Base-by-base conservation (phyloP, 2,113 vertebrate genomes). In the Bufo bufo region DNA sequence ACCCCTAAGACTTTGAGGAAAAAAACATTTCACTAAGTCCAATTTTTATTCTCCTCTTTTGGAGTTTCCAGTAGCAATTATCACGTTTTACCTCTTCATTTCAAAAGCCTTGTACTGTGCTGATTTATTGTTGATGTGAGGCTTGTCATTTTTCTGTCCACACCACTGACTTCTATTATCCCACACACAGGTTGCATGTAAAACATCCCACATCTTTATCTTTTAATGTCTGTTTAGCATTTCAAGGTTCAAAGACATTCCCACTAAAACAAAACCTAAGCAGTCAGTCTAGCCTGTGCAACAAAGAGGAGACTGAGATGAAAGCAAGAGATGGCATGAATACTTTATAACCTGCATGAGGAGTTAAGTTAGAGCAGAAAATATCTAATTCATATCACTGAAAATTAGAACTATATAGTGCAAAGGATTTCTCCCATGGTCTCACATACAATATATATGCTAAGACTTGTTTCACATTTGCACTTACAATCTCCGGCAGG, bases 221-320 rank as follows among this genome's bases (percentile, higher is more conserved):
- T 49, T 63, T 71, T 80, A 74, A 82, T 87, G 65, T 87, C 65
- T 87, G 59, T 65, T 87, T 87, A 87, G 85, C 77, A 80, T 80
- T 87, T 87, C 85, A 86, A 50, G 74, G 85, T 86, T 86, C 85
- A 86, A 86, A 86, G 85, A 56, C 75, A 86, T 80, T 86, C 85
- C 71, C 65, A 79, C 59, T 65, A 52, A 74, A 88, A 88, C 69
- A 77, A 88, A 77, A 84, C 66, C 47, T 83, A 82, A 82, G 80
- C 87, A 75, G 80, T 65, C 87, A 75, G 80, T 65, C 78, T 16
- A 50, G 69, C 6, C 69, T 88, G n/a, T 12, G 47, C 80, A 23
- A 77, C 83, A 88, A 88, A 45, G 80, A 74, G 56, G 75, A 83
- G 87, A 49, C 69, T 3, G 9, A 83, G 69, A 88, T 88, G 80